Conservation (phyloP, 2,888 invertebrate genomes). For the Archips xylosteana region DNA sequence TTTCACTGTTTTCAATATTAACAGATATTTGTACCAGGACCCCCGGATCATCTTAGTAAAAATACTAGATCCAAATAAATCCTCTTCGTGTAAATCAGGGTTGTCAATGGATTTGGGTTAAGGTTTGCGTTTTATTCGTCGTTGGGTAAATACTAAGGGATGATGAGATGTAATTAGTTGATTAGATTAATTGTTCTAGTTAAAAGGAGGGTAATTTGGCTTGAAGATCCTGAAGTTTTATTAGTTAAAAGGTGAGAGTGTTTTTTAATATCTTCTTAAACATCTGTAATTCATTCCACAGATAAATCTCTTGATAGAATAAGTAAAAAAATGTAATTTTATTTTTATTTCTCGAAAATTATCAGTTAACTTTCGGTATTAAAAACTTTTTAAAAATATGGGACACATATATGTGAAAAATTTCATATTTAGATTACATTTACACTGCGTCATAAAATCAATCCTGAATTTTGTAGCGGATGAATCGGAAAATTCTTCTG, state of each 20-base stretch:
- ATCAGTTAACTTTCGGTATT: no score
- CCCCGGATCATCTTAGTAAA: background rate
- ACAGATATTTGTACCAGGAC: no score
- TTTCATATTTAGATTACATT: no score
- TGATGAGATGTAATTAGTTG: conserved; percentile 38
- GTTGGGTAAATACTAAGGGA: conserved; percentile 29
- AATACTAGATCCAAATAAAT: conserved; percentile 11
- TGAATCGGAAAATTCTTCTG: no score
- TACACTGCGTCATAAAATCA: no score
- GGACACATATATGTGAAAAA: no score
- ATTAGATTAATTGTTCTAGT: conserved; percentile 30
- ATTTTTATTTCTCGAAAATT: no score
- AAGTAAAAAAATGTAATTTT: no score
- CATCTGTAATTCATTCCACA: background rate
- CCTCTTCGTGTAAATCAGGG: conserved; percentile 7
- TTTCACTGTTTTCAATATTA: no score
- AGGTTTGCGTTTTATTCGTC: conserved; percentile 29
- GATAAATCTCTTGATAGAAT: no score
- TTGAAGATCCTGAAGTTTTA: background rate
- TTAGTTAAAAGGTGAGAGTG: background rate
- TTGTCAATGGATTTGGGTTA: conserved; percentile 34
- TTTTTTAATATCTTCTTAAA: background rate
- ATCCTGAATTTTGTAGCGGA: no score
- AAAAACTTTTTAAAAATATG: no score
- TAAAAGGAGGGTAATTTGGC: conserved; percentile 20